A percentile compares a stretch with the other conserved stretches of the same genome.
phyloP scores from a whole-genome alignment of 2,888 invertebrate genomes.

The Bellardia bayeri region DNA sequence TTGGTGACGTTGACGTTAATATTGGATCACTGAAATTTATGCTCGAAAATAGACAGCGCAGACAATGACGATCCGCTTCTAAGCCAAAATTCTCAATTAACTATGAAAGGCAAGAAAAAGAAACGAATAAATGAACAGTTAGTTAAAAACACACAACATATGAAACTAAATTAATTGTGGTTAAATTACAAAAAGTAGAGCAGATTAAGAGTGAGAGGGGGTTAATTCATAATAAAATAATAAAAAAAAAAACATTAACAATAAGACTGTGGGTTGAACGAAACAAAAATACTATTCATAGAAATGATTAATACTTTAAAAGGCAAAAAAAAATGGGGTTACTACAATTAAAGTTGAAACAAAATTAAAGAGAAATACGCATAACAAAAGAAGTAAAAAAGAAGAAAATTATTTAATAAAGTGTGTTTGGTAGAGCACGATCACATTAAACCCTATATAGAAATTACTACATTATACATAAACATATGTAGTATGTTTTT shows the following conservation, averaged over 20 bases:
- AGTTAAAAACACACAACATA: neutral
- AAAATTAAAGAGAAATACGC: neutral
- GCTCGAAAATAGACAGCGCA: constrained; percentile 96
- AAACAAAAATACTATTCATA: neutral
- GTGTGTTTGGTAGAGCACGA: too few species aligned
- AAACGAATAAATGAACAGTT: constrained; percentile 10
- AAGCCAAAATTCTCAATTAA: constrained; percentile 95
- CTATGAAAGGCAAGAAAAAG: constrained; percentile 84
- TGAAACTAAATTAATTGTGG: constrained; percentile 7
- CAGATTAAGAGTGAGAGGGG: neutral
- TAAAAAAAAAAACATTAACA: constrained; percentile 5
- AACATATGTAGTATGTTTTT: too few species aligned
- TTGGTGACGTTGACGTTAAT: constrained; percentile 85
- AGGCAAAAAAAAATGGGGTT: constrained; percentile 16
- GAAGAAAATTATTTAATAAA: neutral
- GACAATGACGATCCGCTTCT: constrained; percentile 98
- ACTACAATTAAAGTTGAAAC: constrained; percentile 17
- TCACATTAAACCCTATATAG: too few species aligned
- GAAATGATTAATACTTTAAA: constrained; percentile 32
- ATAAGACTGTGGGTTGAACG: constrained; percentile 33
- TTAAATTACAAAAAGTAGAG: constrained; percentile 1
- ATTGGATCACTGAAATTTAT: constrained; percentile 91
- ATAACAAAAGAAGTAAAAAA: neutral
- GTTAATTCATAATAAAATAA: constrained; percentile 19
- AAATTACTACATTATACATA: too few species aligned